A percentile compares a stretch with the other conserved stretches of the same genome.
Evolutionary conservation across 2,888 invertebrate genomes (phyloP).

Genomic region (Ennomos erosarius): DNA sequence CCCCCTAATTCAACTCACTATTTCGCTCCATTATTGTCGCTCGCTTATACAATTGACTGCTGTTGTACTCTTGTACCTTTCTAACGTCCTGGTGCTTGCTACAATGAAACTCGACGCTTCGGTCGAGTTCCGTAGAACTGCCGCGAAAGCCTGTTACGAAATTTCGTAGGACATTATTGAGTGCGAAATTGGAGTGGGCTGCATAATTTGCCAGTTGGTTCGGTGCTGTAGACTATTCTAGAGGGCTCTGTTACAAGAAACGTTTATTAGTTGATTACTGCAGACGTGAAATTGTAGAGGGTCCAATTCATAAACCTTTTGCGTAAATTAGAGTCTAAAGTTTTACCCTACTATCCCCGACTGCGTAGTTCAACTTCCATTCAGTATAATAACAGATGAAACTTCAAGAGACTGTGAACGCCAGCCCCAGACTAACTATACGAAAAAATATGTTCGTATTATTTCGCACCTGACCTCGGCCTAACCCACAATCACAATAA

Average conservation of each 20-base stretch:
- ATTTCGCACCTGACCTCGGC: conserved; percentile 26
- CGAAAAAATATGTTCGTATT: conserved; percentile 20
- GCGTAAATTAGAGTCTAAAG: too few species aligned
- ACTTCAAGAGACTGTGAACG: background rate
- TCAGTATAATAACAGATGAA: conserved; percentile 5
- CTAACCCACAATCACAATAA: conserved; percentile 31
- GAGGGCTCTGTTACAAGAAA: conserved; percentile 11
- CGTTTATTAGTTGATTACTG: conserved; percentile 23
- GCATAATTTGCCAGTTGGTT: conserved; percentile 29
- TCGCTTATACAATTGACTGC: conserved; percentile 54
- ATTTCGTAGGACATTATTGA: conserved; percentile 28
- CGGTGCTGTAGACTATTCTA: conserved; percentile 7
- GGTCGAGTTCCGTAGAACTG: conserved; percentile 32
- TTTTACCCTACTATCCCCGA: too few species aligned
- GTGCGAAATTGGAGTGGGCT: conserved; percentile 26
- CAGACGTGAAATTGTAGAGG: background rate
- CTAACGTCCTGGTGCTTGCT: conserved; percentile 44
- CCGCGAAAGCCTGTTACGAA: conserved; percentile 27
- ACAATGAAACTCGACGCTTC: conserved; percentile 30
- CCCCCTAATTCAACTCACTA: conserved; percentile 63
- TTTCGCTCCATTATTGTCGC: conserved; percentile 63
- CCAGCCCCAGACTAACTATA: background rate
- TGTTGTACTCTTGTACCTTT: conserved; percentile 45
- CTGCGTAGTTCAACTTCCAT: background rate
- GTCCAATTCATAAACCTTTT: too few species aligned